Evolutionary conservation across 2,888 invertebrate species (phyloP), one percentile per base, ranked within the genome.

Genomic region (Anthrax anthrax): DNA sequence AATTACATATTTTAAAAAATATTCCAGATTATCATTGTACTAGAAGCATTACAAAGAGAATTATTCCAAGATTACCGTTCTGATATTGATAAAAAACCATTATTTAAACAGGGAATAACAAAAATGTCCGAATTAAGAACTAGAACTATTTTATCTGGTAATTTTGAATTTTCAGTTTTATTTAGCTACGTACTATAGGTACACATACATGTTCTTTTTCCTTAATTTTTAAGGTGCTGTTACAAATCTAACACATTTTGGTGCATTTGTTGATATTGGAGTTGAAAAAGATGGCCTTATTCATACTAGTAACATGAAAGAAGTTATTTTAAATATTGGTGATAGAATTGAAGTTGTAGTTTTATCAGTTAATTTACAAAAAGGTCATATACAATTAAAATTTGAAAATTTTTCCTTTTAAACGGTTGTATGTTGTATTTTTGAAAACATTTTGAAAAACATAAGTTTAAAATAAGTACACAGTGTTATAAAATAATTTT

Each of bases 251-350:
- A 88, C 88, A 0, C 82, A 86, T 51, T 95, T 95, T 65, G 95
- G 95, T 1, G 83, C 84, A 44, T 95, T 95, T 67, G 84, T 92
- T 1, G 94, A 95, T 61, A 76, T 86, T 53, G 88, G 88, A 0
- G 79, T 87, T 0, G 80, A 80, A 18, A 72, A 65, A 43, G 72
- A 79, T 60, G 87, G 82, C 0, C 70, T 88, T 12, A 77, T 88
- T 51, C 87, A 83, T 55, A 67, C 62, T 1, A 81, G 74, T 53
- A 72, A 77, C 43, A 67, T 80, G 60, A 71, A 71, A 9, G 73
- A 74, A 43, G 59, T 66, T 29, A 70, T 66, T 2, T 70, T 82
- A 0, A 75, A 74, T 55, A 66, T 85, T 16, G 84, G 84, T 1
- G 80, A 85, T 60, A 71, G 77, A 37, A 77, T 85, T 1, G 74